Base-by-base conservation (phyloP, 1,140 invertebrate species). In the Heterodera carotae region DNA sequence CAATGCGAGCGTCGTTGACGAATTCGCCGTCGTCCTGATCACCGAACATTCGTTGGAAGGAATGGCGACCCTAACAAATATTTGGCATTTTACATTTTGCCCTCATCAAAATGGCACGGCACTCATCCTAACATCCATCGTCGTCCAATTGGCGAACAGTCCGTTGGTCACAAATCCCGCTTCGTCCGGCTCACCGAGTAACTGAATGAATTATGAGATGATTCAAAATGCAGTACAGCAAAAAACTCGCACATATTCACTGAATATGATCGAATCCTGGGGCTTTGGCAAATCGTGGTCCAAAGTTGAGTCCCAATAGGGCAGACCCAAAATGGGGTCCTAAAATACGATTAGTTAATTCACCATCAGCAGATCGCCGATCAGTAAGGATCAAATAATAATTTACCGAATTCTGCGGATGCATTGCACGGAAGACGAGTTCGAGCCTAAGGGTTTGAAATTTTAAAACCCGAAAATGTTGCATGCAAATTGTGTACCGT, bases 251-350 rank as follows among this genome's bases (percentile, higher is more conserved):
- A 53, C 48, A 34, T 59, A 62, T 0, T 81, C 72, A 25, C 82
- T 83, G 82, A 88, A 89, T 8, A 89, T 74, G 36, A 88, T 82
- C 0, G 89, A 89, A 33, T 84, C 77, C 31, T 76, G 56, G n/a
- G 86, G 84, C 77, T 87, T 81, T 0, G 83, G 83, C 53, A 89
- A 78, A 68, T 85, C 85, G 25, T 75, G 68, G 76, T 89, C 89
- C 29, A 89, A n/a, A 7, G 84, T 80, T 12, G 83, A 84, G 67
- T 89, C 88, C 88, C 88, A 89, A 81, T 89, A 89, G 15, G 89
- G 89, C 18, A 89, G 72, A 8, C 88, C 84, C 0, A 88, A 79
- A 15, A 78, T 71, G 10, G 82, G 82, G 68, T 85, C 71, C 71
- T 74, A 31, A 33, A 62, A 18, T 39, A 5, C 12, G 18, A 53